Evolutionary conservation across 2,113 vertebrate species (phyloP), one percentile per base, ranked within the genome.

Genomic region (Pogona vitticeps): DNA sequence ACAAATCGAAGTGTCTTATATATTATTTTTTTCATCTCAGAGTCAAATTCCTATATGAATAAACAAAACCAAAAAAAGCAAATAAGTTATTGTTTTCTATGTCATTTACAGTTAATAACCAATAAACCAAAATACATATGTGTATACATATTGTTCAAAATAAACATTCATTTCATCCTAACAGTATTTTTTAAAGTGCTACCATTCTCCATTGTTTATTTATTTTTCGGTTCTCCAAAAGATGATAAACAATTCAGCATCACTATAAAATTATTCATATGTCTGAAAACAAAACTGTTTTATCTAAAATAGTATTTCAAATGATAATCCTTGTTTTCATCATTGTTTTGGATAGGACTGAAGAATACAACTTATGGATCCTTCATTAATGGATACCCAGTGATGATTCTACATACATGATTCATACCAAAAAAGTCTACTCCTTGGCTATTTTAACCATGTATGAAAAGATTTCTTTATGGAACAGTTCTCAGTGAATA

Each of bases 1-100:
- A 98, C 80, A 93, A 99, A 99, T 79, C 98, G 98, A 86, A 99
- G 96, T 0, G 98, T 98, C 96, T 98, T 99, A 95, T 97, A 97
- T 85, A 99, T 96, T 80, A 97, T 95, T 95, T 98, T 99, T 93
- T 95, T 98, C 91, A 97, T 97, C 93, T 99, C 98, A 58, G 98
- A 98, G 76, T 99, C 97, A 92, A 99, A 97, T 67, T 99, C 98
- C 99, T 99, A 80, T 78, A 95, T 92, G 91, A 94, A 94, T 83
- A 76, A 88, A 89, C 63, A 61, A 18, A 86, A 86, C 92, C 85
- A 85, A 90, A 94, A 59, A 89, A 94, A 88, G 15, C 26, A 80
- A 58, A 33, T 28, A 56, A 17, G 31, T 65, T 40, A 65, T 65
- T 65, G 20, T 67, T 80, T 26, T 42, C 13, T 3, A 84, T 52